Conservation (phyloP, 2,797 vertebrate species). For the Amphiprion clarkii region DNA sequence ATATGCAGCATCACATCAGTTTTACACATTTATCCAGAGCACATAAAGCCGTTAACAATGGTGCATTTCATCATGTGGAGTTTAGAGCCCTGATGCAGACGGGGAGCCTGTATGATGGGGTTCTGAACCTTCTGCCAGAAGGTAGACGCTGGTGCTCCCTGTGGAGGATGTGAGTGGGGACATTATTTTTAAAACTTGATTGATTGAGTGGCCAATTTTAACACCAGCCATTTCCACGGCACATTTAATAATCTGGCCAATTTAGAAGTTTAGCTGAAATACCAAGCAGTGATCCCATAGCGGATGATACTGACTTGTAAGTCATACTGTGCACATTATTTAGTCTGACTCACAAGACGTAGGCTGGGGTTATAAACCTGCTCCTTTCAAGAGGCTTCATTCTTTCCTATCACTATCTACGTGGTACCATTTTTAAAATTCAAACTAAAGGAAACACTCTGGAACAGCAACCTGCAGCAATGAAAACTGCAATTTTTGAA, state of each 20-base stretch:
- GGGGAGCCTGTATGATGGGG: background rate
- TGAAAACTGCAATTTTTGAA: too few relatives aligned
- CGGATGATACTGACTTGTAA: background rate
- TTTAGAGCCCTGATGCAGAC: background rate
- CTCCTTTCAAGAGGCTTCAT: too few relatives aligned
- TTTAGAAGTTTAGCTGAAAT: background rate
- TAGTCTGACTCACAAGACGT: too few relatives aligned
- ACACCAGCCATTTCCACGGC: too few relatives aligned
- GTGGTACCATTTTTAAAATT: too few relatives aligned
- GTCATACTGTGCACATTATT: too few relatives aligned
- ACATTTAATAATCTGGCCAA: background rate
- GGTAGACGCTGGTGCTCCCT: background rate
- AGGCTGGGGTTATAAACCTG: too few relatives aligned
- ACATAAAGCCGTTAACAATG: background rate
- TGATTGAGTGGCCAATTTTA: too few relatives aligned
- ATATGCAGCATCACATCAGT: background rate
- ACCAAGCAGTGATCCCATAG: background rate
- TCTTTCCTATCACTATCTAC: too few relatives aligned
- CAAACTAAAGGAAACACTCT: too few relatives aligned
- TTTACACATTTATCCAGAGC: background rate
- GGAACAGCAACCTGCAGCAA: too few relatives aligned
- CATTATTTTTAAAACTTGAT: too few relatives aligned
- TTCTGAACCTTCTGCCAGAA: background rate
- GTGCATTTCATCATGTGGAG: background rate
- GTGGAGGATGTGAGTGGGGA: background rate